Percentiles rank a stretch among this genome's conserved stretches.
These are phyloP conservation scores for Triplophysa yarkandensis DNA, from an alignment of 2,797 vertebrate genomes.

Conservation along the genomic window DNA sequence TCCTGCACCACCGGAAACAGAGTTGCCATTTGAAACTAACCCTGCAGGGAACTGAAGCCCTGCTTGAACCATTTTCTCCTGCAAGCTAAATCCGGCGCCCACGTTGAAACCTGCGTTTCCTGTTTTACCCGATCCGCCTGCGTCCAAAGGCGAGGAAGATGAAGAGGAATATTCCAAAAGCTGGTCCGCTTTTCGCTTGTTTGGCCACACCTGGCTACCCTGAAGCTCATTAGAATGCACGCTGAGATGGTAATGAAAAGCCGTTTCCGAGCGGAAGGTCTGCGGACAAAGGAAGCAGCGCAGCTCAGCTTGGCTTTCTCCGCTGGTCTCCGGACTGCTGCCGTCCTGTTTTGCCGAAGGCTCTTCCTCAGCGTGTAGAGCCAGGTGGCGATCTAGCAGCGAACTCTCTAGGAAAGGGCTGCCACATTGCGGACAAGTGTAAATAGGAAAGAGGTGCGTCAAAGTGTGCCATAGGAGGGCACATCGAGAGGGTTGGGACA, in stretches of 20 bases:
- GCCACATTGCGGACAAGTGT: slow-evolving; percentile 89
- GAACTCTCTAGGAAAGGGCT: slow-evolving; percentile 83
- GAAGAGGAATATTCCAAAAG: slow-evolving; percentile 71
- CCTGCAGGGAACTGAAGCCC: slow-evolving; percentile 48
- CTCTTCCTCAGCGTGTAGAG: slow-evolving; percentile 77
- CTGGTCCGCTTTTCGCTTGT: slow-evolving; percentile 83
- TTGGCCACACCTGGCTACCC: slow-evolving; percentile 68
- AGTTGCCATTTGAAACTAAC: slow-evolving; percentile 60
- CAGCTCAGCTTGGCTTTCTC: slow-evolving; percentile 75
- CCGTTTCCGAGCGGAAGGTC: slow-evolving; percentile 84
- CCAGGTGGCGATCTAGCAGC: slow-evolving; percentile 80
- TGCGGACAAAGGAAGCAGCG: slow-evolving; percentile 89
- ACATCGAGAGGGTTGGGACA: slow-evolving; percentile 85
- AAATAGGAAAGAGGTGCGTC: slow-evolving; percentile 85
- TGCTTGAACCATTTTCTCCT: slow-evolving; percentile 64
- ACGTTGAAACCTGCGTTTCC: slow-evolving; percentile 61
- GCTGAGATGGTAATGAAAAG: slow-evolving; percentile 88
- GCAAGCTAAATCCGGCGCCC: slow-evolving; percentile 57
- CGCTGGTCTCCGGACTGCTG: slow-evolving; percentile 41
- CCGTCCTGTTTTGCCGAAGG: slow-evolving; percentile 69
- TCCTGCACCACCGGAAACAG: not conserved
- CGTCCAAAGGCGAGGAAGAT: slow-evolving; percentile 67
- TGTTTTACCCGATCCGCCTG: slow-evolving; percentile 60
- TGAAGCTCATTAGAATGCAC: slow-evolving; percentile 78
- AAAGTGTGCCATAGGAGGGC: slow-evolving; percentile 92